phyloP scores from a whole-genome alignment of 2,797 vertebrate genomes.

The Uromys caudimaculatus region DNA sequence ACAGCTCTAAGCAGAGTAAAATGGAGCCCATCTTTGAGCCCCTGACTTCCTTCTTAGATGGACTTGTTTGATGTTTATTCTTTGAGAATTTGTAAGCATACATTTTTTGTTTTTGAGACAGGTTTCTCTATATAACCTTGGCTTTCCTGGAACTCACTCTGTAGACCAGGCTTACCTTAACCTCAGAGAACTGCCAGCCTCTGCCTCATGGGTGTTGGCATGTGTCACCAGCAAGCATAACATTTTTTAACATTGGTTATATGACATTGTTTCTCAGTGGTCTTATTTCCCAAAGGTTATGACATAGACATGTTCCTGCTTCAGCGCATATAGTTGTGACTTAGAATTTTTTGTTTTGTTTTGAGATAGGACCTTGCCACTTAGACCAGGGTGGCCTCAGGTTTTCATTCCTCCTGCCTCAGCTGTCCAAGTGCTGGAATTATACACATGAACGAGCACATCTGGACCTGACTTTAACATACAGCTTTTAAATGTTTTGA shows the following conservation, averaged over 20 bases:
- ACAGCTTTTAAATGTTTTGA: conserved; percentile 33
- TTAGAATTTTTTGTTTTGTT: not conserved
- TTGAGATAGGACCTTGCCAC: not conserved
- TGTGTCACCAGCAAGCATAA: not conserved
- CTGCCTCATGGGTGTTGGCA: not conserved
- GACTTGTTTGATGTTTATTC: not conserved
- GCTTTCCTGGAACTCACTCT: not conserved
- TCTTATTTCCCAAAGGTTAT: not conserved
- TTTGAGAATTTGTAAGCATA: not conserved
- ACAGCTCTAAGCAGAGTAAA: not conserved
- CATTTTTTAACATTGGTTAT: not conserved
- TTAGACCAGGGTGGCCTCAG: too few species aligned
- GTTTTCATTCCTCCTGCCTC: not conserved
- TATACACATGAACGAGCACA: not conserved
- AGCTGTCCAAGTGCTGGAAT: too few species aligned
- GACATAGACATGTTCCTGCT: not conserved
- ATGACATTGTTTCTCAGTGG: not conserved
- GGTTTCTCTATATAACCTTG: not conserved
- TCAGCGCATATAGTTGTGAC: not conserved
- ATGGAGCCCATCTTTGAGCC: not conserved
- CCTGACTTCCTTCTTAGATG: not conserved
- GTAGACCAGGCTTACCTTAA: not conserved
- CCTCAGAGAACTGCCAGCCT: not conserved
- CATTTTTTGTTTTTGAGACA: not conserved
- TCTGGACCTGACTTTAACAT: not conserved